Evolutionary conservation across 2,888 invertebrate species (phyloP), one percentile per base, ranked within the genome.

Genomic region (Drosophila subquinaria): DNA sequence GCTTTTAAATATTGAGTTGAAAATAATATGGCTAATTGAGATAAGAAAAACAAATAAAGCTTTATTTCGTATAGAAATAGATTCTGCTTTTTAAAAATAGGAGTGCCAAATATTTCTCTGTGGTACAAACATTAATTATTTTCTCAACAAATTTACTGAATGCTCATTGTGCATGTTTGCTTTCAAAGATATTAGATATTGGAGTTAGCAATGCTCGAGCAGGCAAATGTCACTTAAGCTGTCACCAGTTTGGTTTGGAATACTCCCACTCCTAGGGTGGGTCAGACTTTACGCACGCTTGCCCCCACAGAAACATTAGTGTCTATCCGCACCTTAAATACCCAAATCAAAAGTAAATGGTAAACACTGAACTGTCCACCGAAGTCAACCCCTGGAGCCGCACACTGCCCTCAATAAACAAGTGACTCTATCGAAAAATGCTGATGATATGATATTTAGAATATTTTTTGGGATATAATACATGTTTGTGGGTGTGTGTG

Each of bases 341-440:
- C 86, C 86, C 90, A 87, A 87, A 89, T 87, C 86, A 87, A 89
- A 89, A 89, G 89, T 89, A 88, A 88, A 88, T 83, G 86, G 79
- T 83, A 89, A 81, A 89, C 84, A 89, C 77, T 81, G 73, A 74
- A 89, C 73, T 76, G 74, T 84, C 79, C 87, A 62, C 55, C 38
- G 27, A 55, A 79, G 72, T 63, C 79, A 80, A 75, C 67, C 71
- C 87, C 66, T 56, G 56, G 53, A 43, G 43, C 45, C 62, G 56
- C 63, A 68, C 53, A 42, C 59, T 45, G 36, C 48, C 60, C 60
- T 67, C 60, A 68, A 68, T 67, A 61, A 69, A 77, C 43, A 60
- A 61, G 74, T 50, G 72, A 79, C 64, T 88, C 82, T 79, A 89
- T 79, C 84, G 86, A 82, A 79, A 89, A 89, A 73, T 89, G 86